phyloP scores from a whole-genome alignment of 2,888 invertebrate genomes.

The Cecidostiba fungosa region DNA sequence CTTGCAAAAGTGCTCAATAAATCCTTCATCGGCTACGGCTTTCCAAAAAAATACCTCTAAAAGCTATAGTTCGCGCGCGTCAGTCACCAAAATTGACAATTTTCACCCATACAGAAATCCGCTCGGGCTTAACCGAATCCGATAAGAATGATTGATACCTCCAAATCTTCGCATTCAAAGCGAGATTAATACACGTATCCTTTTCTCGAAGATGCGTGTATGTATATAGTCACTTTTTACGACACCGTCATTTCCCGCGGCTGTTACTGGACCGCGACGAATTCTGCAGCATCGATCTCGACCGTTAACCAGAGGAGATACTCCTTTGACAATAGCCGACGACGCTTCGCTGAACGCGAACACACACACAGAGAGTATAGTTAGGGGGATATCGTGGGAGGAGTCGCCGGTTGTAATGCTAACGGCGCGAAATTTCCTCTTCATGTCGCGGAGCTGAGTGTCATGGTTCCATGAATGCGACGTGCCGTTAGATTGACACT shows the following conservation, averaged over 20 bases:
- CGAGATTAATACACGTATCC: not conserved
- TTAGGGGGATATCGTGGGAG: not conserved
- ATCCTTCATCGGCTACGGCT: not conserved
- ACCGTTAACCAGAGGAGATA: conserved; percentile 14
- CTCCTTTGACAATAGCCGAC: conserved; percentile 28
- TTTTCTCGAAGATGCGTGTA: not conserved
- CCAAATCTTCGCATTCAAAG: not conserved
- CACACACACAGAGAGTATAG: no score
- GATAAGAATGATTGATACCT: conserved; percentile 46
- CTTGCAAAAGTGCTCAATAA: not conserved
- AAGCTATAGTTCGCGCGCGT: no score
- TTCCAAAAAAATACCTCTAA: not conserved
- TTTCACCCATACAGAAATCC: not conserved
- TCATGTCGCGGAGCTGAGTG: not conserved
- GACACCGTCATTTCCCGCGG: conserved; percentile 13
- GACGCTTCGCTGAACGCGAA: not conserved
- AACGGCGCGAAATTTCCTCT: conserved; percentile 8
- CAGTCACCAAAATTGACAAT: not conserved
- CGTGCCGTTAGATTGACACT: not conserved
- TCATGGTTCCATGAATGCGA: not conserved
- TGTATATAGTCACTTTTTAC: conserved; percentile 12
- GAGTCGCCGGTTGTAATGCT: not conserved
- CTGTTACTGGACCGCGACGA: conserved; percentile 17
- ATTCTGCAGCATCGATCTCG: conserved; percentile 13
- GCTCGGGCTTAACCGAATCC: conserved; percentile 19